These are phyloP conservation scores for Tetranychus truncatus DNA, from an alignment of 2,888 invertebrate genomes.

Conservation along the genomic window DNA sequence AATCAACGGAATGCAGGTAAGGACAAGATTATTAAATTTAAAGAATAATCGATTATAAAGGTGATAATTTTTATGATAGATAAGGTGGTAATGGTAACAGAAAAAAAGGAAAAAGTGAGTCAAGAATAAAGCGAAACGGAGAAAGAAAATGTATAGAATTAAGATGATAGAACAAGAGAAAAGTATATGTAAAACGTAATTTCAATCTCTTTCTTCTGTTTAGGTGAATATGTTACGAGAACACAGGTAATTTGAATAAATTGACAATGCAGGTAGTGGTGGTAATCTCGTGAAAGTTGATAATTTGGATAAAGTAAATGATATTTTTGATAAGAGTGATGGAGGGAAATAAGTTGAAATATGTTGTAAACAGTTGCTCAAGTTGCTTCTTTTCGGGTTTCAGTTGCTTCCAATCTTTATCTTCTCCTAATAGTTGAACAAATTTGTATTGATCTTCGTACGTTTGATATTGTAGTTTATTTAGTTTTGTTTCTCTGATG, in stretches of 20 bases:
- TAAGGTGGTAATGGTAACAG: neutral
- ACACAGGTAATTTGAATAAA: neutral
- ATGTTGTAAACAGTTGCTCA: neutral
- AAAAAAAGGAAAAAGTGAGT: neutral
- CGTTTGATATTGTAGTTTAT: too few species aligned
- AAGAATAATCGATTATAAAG: neutral
- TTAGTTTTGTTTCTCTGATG: too few species aligned
- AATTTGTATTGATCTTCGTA: too few species aligned
- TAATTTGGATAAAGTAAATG: neutral
- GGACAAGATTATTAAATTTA: neutral
- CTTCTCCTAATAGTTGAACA: too few species aligned
- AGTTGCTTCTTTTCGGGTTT: neutral
- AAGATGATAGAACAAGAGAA: neutral
- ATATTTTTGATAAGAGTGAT: neutral
- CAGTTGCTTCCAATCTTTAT: too few species aligned
- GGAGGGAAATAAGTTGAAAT: neutral
- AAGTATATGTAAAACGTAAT: neutral
- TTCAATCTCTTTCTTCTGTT: neutral
- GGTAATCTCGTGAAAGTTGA: neutral
- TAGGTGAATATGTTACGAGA: neutral
- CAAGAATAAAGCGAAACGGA: neutral
- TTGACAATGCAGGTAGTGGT: neutral
- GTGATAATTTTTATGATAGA: neutral
- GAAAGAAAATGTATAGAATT: neutral
- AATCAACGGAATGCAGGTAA: neutral